Base-by-base conservation (phyloP, 2,797 vertebrate genomes). In the Channa striata region DNA sequence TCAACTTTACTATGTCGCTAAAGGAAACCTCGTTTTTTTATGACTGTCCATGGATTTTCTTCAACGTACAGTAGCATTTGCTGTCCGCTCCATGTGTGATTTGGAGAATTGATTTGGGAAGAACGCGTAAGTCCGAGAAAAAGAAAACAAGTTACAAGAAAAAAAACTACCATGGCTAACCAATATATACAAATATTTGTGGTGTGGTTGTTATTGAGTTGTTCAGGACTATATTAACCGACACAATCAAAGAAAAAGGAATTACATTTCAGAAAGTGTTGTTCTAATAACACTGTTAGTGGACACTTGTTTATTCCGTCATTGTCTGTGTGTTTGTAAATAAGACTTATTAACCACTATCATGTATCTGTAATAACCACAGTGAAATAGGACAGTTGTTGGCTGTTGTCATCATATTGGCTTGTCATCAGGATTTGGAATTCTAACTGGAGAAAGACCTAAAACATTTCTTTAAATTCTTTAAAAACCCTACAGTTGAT, bases 301-400 rank as follows among this genome's bases (percentile, higher is more conserved):
- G 95, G 94, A 97, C 96, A 96, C 95, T 96, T 95, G 94, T 95
- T 94, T 96, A 96, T 95, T 96, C 93, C 85, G 95, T 96, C 95
- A 96, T 94, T 93, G 91, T 97, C 97, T 95, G 92, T 95, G 96
- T 96, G 96, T 95, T 94, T 99, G 98, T 99, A 99, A 96, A 99
- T 99, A 99, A 92, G 84, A 96, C 91, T 94, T 95, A 97, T 95
- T 99, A 97, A 98, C 93, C 93, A 94, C 91, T 94, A 95, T 96
- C 95, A 94, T 96, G 96, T 97, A 97, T 93, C 94, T 95, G 96
- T 95, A 97, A 95, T 78, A 88, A 94, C 96, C 95, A 96, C 94
- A 95, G 94, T 94, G 75, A 93, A 30, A 91, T 95, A 93, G 93
- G 93, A 94, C 95, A 93, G 93, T 93, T 93, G 89, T 94, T 87